phyloP scores from a whole-genome alignment of 2,797 vertebrate genomes.

The Fringilla coelebs region DNA sequence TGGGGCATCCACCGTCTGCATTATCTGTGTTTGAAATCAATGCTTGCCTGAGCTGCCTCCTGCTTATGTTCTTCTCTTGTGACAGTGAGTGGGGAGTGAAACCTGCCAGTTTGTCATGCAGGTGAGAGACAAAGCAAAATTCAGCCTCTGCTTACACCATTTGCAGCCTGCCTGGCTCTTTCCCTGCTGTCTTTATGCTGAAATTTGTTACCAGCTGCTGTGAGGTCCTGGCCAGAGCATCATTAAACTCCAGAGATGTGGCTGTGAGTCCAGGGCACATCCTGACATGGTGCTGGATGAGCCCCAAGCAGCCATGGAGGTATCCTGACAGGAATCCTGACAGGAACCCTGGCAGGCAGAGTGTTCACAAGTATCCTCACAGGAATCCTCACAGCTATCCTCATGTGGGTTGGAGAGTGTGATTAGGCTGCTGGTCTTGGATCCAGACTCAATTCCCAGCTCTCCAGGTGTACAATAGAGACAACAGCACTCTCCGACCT shows the following conservation, averaged over 20 bases:
- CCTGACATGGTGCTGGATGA: not conserved
- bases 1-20: not conserved
- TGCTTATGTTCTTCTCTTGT: not conserved
- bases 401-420: not conserved
- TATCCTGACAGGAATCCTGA: not conserved
- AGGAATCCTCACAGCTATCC: not conserved
- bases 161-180: not conserved
- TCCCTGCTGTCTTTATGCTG: not conserved
- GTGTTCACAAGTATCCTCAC: not conserved
- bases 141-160: not conserved
- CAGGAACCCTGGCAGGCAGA: not conserved
- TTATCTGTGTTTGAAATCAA: not conserved
- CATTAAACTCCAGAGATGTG: not conserved
- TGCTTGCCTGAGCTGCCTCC: not conserved
- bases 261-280: not conserved
- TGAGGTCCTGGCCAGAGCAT: not conserved
- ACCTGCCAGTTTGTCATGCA: not conserved
- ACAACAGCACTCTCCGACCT: not conserved
- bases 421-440: not conserved
- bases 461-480: not conserved
- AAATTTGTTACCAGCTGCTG: not conserved
- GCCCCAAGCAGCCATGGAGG: not conserved
- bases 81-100: not conserved
- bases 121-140: not conserved
- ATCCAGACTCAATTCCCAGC: conserved; percentile 7